A percentile compares a stretch with the other conserved stretches of the same genome.
These are phyloP conservation scores for Gallinago undulata DNA, from an alignment of 2,113 vertebrate species.

Conservation along the genomic window DNA sequence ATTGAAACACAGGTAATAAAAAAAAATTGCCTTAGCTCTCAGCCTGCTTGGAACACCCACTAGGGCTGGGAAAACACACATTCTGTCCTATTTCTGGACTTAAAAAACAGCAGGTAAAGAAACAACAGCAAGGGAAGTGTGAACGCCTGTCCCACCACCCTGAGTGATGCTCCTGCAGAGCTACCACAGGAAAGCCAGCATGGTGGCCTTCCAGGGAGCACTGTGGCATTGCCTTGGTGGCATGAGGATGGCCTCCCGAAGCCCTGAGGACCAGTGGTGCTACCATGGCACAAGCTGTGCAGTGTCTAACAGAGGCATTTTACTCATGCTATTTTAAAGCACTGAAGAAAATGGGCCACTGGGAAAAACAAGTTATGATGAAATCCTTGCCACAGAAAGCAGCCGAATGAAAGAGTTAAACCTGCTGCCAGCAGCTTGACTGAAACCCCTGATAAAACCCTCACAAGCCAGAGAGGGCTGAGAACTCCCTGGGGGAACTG, in stretches of 20 bases:
- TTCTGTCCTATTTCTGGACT: not conserved
- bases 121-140: rapidly evolving
- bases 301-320: not conserved
- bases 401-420: not conserved
- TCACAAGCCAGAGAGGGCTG: not conserved
- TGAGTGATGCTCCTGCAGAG: rapidly evolving
- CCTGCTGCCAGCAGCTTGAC: not conserved
- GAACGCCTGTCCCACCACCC: rapidly evolving
- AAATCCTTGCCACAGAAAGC: not conserved
- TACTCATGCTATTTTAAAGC: not conserved
- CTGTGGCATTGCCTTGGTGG: rapidly evolving
- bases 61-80: rapidly evolving
- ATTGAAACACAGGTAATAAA: not conserved
- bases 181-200: rapidly evolving
- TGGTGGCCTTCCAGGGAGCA: not conserved
- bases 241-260: rapidly evolving
- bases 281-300: rapidly evolving
- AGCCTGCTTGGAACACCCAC: not conserved
- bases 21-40: not conserved
- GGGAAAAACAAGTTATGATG: not conserved
- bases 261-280: not conserved
- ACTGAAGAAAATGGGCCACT: not conserved
- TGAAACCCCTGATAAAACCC: not conserved
- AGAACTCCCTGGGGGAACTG: rapidly evolving
- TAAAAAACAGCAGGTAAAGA: not conserved